Evolutionary conservation across 2,113 vertebrate species (phyloP).

Genomic region (Euleptes europaea): DNA sequence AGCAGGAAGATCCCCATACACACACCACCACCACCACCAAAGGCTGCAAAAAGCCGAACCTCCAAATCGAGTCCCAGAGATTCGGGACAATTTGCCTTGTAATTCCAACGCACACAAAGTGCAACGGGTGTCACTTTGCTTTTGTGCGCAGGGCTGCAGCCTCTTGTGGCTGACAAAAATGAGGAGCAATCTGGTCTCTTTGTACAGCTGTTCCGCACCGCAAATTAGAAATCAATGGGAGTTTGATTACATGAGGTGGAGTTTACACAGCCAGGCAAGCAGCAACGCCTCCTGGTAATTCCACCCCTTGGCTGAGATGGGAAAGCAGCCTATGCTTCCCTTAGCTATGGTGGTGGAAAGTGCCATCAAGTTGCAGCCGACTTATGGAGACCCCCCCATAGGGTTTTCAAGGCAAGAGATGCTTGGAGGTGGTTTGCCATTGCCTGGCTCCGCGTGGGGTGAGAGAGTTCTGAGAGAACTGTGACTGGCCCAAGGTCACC

Average conservation of each 20-base stretch:
- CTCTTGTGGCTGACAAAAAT: neutral
- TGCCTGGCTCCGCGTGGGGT: too few relatives aligned
- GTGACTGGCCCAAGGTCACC: too few relatives aligned
- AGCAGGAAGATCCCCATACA: too few relatives aligned
- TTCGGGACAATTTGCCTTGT: neutral
- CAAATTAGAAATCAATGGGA: neutral
- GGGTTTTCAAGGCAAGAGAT: too few relatives aligned
- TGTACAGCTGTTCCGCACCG: neutral
- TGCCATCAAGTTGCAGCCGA: too few relatives aligned
- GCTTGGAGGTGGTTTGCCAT: too few relatives aligned
- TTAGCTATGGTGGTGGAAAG: too few relatives aligned
- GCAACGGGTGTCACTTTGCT: neutral
- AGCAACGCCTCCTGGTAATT: neutral
- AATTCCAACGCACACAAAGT: neutral
- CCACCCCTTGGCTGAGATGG: neutral
- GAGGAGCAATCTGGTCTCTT: neutral
- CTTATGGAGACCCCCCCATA: too few relatives aligned
- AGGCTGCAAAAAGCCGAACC: too few relatives aligned
- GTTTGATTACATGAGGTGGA: neutral
- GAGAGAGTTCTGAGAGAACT: too few relatives aligned
- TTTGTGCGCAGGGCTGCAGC: neutral
- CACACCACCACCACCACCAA: too few relatives aligned
- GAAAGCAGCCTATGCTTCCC: neutral
- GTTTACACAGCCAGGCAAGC: neutral
- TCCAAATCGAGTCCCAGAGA: too few relatives aligned